Percentiles rank a stretch among this genome's conserved stretches.
phyloP scores from a whole-genome alignment of 92 coral and sea anemone species.

The Bergia puertoricense region DNA sequence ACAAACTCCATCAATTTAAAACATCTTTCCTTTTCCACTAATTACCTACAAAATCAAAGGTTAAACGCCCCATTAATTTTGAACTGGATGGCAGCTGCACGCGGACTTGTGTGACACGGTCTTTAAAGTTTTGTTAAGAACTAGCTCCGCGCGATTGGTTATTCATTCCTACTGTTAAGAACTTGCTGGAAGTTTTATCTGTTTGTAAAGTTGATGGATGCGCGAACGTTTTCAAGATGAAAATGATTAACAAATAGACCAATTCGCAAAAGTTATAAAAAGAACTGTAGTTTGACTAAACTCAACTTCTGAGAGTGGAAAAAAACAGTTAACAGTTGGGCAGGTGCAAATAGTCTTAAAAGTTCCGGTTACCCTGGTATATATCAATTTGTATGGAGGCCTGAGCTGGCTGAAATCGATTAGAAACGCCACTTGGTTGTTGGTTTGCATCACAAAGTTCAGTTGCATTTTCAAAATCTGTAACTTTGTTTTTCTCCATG shows the following conservation, averaged over 20 bases:
- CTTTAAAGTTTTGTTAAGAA: too few species aligned
- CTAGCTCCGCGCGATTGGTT: neutral
- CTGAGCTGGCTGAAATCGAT: neutral
- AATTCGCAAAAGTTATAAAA: neutral
- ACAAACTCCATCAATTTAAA: too few species aligned
- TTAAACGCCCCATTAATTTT: too few species aligned
- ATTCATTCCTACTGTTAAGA: neutral
- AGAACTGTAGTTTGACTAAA: too few species aligned
- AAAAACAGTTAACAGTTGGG: too few species aligned
- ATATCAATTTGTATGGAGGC: neutral
- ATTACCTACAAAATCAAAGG: too few species aligned
- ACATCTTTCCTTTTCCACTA: too few species aligned
- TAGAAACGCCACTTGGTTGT: neutral
- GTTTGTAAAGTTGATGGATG: neutral
- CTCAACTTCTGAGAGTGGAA: neutral
- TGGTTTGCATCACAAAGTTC: neutral
- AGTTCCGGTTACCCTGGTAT: neutral
- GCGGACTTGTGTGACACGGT: too few species aligned
- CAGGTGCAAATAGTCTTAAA: neutral
- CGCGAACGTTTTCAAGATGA: neutral
- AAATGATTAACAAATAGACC: neutral
- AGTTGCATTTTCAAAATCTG: neutral
- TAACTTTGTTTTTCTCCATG: too few species aligned
- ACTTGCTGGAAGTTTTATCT: neutral
- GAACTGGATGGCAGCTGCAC: too few species aligned